Evolutionary conservation across 2,797 vertebrate genomes (phyloP), one percentile per base, ranked within the genome.

Genomic region (Sebastes minor): DNA sequence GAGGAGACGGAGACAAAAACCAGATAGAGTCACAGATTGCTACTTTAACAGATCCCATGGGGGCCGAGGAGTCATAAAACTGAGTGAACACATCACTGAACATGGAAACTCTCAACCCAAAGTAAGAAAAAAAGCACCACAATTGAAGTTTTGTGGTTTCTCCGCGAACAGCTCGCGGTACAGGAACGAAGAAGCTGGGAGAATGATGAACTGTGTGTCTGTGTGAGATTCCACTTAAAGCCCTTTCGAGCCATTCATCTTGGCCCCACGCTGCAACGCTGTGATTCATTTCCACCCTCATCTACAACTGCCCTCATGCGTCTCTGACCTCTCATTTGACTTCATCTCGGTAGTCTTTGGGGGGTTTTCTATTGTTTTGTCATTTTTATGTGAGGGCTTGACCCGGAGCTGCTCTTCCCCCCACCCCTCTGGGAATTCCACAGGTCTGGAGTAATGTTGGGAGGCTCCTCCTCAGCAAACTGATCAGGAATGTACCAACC

Each of bases 401-500:
- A 92, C 94, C 95, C 73, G 85, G 81, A 92, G 89, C 87, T 90
- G 88, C 86, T 87, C 86, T 81, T 56, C 66, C 81, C 87, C 87
- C 78, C 75, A 14, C 35, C 89, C 78, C 76, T n/a, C 82, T 89
- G 92, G 92, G 95, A 95, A 95, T 95, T 95, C 94, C 92, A 90
- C 90, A 93, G 89, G 88, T 91, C 91, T 90, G 86, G 79, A 93
- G 93, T 95, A 94, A 95, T 93, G 92, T 84, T 85, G 88, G 93
- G 90, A 91, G 89, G 75, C 88, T 94, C 89, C 88, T 94, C 87
- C 90, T 94, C 88, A 72, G 90, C 93, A 95, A 95, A 95, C 93
- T 81, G 89, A 93, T 90, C 89, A 94, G 94, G 94, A 96, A 96
- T 96, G 94, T 87, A 93, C 88, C 88, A 85, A 86, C 83, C 60